A percentile compares a stretch with the other conserved stretches of the same genome.
Evolutionary conservation across 2,797 vertebrate genomes (phyloP).

Genomic region (Crocodylus rhombifer): DNA sequence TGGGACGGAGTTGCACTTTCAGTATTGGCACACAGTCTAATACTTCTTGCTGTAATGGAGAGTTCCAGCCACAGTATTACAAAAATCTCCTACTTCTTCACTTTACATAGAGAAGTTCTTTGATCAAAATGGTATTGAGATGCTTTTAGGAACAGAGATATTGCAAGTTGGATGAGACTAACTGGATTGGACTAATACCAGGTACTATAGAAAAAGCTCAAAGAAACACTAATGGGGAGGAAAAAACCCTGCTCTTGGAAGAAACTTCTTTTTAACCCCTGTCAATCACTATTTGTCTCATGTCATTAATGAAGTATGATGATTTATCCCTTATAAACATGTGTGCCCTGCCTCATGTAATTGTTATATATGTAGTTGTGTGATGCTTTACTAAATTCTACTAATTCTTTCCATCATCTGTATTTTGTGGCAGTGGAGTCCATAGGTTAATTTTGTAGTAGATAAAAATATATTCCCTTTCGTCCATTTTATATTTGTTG

Average conservation of each 20-base stretch:
- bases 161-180: constrained; percentile 38
- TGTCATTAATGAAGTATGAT: neutral
- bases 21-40: neutral
- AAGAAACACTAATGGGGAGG: neutral
- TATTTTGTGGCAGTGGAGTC: neutral
- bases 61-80: constrained; percentile 11
- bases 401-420: neutral
- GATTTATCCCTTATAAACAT: neutral
- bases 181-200: neutral
- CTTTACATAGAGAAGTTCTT: neutral
- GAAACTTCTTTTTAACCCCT: neutral
- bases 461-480: constrained; percentile 40
- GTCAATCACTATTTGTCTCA: neutral
- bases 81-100: neutral
- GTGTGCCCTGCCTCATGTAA: neutral
- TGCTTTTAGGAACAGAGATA: neutral
- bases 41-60: neutral
- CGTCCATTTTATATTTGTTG: constrained; percentile 39
- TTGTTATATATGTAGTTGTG: neutral
- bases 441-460: constrained; percentile 47
- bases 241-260: neutral
- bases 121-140: constrained; percentile 5
- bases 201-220: constrained; percentile 20
- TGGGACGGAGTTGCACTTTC: neutral
- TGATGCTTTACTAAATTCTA: neutral